Percentiles rank a stretch among this genome's conserved stretches.
These are phyloP conservation scores for Malurus splendens DNA, from an alignment of 2,797 vertebrate genomes.

Conservation along the genomic window DNA sequence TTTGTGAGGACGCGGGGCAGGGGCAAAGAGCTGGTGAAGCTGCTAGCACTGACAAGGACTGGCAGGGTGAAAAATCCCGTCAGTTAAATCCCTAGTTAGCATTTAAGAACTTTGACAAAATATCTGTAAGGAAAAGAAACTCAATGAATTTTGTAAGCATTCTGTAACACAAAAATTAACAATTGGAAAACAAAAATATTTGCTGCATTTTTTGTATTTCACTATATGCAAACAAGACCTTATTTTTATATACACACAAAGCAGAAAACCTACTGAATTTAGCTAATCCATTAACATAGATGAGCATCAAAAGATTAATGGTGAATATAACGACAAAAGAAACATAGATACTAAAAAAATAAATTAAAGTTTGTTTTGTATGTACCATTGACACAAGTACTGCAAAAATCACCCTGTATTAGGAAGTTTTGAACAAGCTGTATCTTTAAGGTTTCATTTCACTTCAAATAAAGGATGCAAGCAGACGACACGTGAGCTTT, in stretches of 20 bases:
- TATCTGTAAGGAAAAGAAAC: background rate
- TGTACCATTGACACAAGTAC: fast-evolving
- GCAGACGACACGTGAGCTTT: background rate
- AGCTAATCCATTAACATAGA: background rate
- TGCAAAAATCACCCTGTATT: background rate
- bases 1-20: background rate
- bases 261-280: background rate
- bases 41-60: background rate
- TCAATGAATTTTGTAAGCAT: background rate
- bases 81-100: background rate
- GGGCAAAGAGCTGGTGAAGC: background rate
- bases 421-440: background rate
- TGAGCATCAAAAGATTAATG: background rate
- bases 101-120: background rate
- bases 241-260: background rate
- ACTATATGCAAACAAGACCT: background rate
- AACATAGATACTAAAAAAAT: background rate
- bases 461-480: background rate
- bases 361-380: background rate
- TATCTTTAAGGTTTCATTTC: background rate
- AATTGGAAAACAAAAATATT: fast-evolving
- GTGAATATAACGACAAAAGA: background rate
- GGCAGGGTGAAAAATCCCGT: background rate
- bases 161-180: background rate
- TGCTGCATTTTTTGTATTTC: background rate